A percentile compares a stretch with the other conserved stretches of the same genome.
Conservation (phyloP, 2,113 vertebrate genomes). For the Tauraco erythrolophus region DNA sequence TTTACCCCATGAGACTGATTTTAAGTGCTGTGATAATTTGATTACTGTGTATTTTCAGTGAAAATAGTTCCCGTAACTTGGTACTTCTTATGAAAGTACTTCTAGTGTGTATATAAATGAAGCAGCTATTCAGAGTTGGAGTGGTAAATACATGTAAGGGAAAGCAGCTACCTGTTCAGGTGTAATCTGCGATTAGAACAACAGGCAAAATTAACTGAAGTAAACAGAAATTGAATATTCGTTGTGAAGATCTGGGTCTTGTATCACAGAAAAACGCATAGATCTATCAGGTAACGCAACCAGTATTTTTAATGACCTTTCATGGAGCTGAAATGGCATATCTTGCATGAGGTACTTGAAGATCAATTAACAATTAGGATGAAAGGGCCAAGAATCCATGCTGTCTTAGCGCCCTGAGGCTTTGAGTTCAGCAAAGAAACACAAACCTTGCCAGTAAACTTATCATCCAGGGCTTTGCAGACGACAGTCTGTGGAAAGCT, state of each 20-base stretch:
- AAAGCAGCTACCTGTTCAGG: background rate
- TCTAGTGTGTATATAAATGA: background rate
- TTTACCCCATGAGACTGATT: constrained; percentile 30
- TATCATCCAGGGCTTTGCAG: constrained; percentile 39
- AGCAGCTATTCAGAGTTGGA: constrained; percentile 11
- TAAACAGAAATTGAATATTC: background rate
- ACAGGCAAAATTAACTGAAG: background rate
- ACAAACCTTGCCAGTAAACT: constrained; percentile 26
- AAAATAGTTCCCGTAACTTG: constrained; percentile 15
- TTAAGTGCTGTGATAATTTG: constrained; percentile 34
- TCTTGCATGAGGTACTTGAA: background rate
- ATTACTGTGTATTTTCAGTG: constrained; percentile 2
- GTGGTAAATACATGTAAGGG: background rate
- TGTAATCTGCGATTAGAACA: background rate
- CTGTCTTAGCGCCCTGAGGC: background rate
- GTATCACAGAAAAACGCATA: background rate
- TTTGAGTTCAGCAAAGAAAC: constrained; percentile 34
- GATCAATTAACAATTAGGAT: constrained; percentile 22
- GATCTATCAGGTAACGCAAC: background rate
- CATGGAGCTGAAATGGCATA: background rate
- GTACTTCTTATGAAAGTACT: background rate
- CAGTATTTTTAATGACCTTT: background rate
- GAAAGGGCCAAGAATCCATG: background rate
- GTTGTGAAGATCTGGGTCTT: background rate
- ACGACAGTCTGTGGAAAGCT: constrained; percentile 48